These are phyloP conservation scores for Melolontha melolontha DNA, from an alignment of 2,888 invertebrate species.

Conservation along the genomic window DNA sequence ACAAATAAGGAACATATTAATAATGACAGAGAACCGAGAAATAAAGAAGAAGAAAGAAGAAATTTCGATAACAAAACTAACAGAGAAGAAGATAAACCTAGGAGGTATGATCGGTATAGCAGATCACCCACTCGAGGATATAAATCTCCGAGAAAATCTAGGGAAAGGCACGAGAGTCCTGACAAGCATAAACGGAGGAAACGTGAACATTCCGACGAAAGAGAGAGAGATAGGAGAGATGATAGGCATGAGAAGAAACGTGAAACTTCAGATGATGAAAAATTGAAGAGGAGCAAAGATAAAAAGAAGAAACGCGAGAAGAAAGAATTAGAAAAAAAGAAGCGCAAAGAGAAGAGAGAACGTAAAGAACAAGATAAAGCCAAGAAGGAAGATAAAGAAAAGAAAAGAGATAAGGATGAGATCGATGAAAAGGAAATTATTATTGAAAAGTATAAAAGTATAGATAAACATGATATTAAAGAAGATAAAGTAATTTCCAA, in stretches of 20 bases:
- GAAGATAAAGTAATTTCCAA: constrained; percentile 60
- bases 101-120: constrained; percentile 36
- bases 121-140: constrained; percentile 33
- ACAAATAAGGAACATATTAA: constrained; percentile 42
- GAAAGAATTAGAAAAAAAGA: constrained; percentile 65
- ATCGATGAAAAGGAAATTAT: constrained; percentile 55
- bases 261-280: constrained; percentile 61
- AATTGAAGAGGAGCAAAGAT: constrained; percentile 64
- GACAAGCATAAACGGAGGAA: constrained; percentile 60
- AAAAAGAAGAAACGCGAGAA: constrained; percentile 70
- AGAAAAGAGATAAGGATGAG: constrained; percentile 58
- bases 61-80: constrained; percentile 54
- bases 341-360: constrained; percentile 64
- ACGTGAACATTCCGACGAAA: constrained; percentile 58
- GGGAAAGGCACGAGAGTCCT: constrained; percentile 53
- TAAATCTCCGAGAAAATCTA: constrained; percentile 42
- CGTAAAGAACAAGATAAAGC: constrained; percentile 63
- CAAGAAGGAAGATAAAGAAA: constrained; percentile 59
- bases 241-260: constrained; percentile 57
- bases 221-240: constrained; percentile 59
- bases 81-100: constrained; percentile 37
- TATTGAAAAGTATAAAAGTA: constrained; percentile 67
- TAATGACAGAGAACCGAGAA: constrained; percentile 63
- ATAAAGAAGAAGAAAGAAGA: constrained; percentile 63
- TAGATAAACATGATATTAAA: constrained; percentile 64